These are phyloP conservation scores for Eristalinus aeneus DNA, from an alignment of 2,888 invertebrate genomes.

Conservation along the genomic window DNA sequence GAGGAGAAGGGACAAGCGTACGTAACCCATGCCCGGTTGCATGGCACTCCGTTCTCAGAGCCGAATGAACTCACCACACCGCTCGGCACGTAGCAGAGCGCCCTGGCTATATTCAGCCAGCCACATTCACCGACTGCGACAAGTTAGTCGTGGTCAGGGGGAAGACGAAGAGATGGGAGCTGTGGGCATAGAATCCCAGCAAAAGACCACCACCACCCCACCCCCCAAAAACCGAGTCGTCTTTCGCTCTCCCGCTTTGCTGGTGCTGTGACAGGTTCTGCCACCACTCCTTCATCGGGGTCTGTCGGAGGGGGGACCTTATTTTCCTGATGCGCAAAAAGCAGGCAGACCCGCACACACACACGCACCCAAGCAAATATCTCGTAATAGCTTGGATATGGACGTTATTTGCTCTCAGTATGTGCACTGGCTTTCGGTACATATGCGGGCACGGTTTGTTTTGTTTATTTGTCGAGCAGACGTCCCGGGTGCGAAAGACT, in stretches of 20 bases:
- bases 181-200: conserved; percentile 18
- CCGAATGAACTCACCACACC: conserved; percentile 40
- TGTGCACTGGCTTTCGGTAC: background rate
- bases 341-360: conserved; percentile 32
- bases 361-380: background rate
- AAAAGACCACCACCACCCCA: background rate
- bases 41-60: background rate
- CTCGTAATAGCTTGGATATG: conserved; percentile 18
- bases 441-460: conserved; percentile 17
- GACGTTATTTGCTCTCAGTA: background rate
- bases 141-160: background rate
- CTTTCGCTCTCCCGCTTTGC: background rate
- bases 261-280: conserved; percentile 20
- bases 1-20: background rate
- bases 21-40: conserved; percentile 22
- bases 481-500: background rate
- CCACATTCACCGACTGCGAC: conserved; percentile 25
- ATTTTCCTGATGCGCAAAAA: conserved; percentile 68
- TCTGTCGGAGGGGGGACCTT: conserved; percentile 44
- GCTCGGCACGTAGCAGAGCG: conserved; percentile 1
- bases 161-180: too few species aligned
- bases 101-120: background rate
- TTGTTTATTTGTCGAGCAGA: conserved; percentile 3
- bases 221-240: background rate
- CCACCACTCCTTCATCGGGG: background rate